Evolutionary conservation across 1,140 invertebrate species (phyloP).

Genomic region (Caenorhabditis latens): DNA sequence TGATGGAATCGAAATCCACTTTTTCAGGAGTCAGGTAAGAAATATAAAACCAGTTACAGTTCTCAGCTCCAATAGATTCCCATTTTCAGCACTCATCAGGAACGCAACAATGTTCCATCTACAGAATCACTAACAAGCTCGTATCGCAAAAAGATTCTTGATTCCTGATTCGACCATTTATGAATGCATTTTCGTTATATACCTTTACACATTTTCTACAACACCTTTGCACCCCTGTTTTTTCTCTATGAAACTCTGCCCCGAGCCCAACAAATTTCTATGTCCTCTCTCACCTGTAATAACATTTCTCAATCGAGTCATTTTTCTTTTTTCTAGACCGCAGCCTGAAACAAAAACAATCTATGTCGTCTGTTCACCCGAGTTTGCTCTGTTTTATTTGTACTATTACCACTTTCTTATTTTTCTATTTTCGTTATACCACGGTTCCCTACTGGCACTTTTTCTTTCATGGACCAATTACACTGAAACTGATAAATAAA

Average conservation of each 20-base stretch:
- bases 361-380: neutral
- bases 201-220: neutral
- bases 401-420: conserved; percentile 26
- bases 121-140: conserved; percentile 37
- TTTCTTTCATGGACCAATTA: conserved; percentile 41
- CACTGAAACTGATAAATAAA: conserved; percentile 48
- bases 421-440: neutral
- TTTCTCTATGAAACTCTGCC: neutral
- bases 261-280: neutral
- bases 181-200: neutral
- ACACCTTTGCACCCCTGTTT: neutral
- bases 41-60: neutral
- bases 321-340: neutral
- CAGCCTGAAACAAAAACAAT: neutral
- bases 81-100: conserved; percentile 35
- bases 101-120: neutral
- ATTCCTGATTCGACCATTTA: conserved; percentile 1
- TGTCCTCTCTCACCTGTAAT: conserved; percentile 8
- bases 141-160: conserved; percentile 33
- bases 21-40: conserved; percentile 29
- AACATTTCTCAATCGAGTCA: conserved; percentile 11
- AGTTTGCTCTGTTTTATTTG: conserved; percentile 38
- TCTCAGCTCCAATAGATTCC: neutral
- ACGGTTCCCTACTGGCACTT: conserved; percentile 40
- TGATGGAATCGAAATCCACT: conserved; percentile 12